Conservation (phyloP, 2,797 vertebrate genomes). For the Mormyrops attenuatus region DNA sequence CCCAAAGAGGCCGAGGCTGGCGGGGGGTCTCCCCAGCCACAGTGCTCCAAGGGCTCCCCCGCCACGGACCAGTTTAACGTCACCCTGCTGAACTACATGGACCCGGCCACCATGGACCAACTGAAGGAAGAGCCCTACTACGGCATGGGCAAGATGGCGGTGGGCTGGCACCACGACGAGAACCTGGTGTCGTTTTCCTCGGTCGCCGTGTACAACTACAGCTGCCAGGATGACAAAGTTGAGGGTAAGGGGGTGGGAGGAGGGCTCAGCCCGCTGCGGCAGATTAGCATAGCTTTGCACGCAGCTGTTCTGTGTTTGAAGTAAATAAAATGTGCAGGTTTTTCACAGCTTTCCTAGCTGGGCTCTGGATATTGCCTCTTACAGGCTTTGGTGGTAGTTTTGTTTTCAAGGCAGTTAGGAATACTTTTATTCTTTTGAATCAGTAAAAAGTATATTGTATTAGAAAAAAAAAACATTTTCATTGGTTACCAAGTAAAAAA, state of each 20-base stretch:
- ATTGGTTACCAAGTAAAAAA: slow-evolving; percentile 3
- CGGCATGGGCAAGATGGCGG: slow-evolving; percentile 95
- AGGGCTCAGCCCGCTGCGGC: background rate
- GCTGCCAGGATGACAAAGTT: slow-evolving; percentile 66
- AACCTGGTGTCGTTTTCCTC: slow-evolving; percentile 83
- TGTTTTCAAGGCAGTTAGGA: background rate
- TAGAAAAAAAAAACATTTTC: background rate
- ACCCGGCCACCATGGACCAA: slow-evolving; percentile 78
- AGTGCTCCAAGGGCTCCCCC: slow-evolving; percentile 20
- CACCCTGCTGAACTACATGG: slow-evolving; percentile 95
- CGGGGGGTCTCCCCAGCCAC: slow-evolving; percentile 38
- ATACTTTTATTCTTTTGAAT: background rate
- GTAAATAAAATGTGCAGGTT: background rate
- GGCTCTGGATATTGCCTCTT: background rate
- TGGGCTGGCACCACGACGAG: slow-evolving; percentile 97
- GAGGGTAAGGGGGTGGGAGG: slow-evolving; percentile 27
- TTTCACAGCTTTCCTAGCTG: background rate
- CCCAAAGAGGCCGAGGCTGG: slow-evolving; percentile 38
- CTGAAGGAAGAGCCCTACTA: slow-evolving; percentile 95
- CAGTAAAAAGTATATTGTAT: background rate
- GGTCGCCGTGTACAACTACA: slow-evolving; percentile 90
- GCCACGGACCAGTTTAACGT: slow-evolving; percentile 72
- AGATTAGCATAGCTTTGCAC: background rate
- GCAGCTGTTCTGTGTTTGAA: background rate
- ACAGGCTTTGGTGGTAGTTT: background rate